phyloP scores from a whole-genome alignment of 2,888 invertebrate genomes.

The Agriopis leucophaearia region DNA sequence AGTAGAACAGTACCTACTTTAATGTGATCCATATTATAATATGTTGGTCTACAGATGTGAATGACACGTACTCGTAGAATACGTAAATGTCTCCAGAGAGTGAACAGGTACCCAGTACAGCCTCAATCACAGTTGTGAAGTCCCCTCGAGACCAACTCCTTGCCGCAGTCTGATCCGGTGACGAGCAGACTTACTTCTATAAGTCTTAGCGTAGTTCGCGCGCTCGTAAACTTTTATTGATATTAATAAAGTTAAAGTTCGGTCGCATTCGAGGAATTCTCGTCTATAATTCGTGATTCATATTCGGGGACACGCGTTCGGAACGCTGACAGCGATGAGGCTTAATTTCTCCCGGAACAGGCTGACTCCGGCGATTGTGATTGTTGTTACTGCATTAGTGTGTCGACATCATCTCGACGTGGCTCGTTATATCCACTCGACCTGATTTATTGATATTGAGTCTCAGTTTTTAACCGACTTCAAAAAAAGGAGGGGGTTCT shows the following conservation, averaged over 20 bases:
- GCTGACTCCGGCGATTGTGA: conserved; percentile 24
- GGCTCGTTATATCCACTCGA: neutral
- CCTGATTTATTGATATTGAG: neutral
- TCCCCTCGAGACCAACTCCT: conserved; percentile 10
- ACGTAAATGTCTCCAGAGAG: neutral
- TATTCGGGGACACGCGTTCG: conserved; percentile 63
- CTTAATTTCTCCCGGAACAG: conserved; percentile 44
- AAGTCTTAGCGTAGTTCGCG: conserved; percentile 45
- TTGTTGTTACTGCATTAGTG: conserved; percentile 27
- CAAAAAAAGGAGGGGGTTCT: no score
- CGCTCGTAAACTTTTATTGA: conserved; percentile 52
- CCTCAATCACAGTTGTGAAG: conserved; percentile 10
- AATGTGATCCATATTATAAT: no score
- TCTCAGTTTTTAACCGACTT: no score
- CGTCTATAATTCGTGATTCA: conserved; percentile 64
- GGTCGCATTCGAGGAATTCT: conserved; percentile 42
- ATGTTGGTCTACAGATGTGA: no score
- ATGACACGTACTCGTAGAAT: no score
- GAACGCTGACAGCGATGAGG: conserved; percentile 58
- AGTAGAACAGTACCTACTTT: neutral
- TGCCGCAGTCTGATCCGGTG: neutral
- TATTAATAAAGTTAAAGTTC: conserved; percentile 56
- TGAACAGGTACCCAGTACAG: conserved; percentile 2
- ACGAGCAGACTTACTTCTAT: conserved; percentile 39
- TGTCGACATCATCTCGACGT: conserved; percentile 14